A percentile compares a stretch with the other conserved stretches of the same genome.
phyloP scores from a whole-genome alignment of 2,888 invertebrate genomes.

The Trachelus tabidus region DNA sequence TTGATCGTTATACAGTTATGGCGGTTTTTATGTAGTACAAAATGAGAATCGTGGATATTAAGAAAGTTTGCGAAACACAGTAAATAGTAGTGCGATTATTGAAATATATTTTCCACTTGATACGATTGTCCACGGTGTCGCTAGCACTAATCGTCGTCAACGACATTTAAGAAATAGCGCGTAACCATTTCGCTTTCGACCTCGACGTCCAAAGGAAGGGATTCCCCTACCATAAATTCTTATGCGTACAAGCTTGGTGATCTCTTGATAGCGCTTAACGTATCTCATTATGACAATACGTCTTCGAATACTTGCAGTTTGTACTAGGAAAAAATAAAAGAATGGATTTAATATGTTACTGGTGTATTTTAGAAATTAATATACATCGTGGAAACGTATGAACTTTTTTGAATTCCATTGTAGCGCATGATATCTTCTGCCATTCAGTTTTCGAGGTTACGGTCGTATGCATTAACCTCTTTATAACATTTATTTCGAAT shows the following conservation, averaged over 20 bases:
- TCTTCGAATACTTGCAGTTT: neutral
- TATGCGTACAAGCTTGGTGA: neutral
- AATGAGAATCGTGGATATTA: neutral
- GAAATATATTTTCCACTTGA: neutral
- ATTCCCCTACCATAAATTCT: neutral
- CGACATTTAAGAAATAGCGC: neutral
- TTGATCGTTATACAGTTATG: neutral
- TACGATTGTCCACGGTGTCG: neutral
- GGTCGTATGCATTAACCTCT: neutral
- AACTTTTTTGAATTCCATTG: neutral
- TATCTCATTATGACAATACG: neutral
- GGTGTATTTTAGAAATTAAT: neutral
- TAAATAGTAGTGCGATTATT: neutral
- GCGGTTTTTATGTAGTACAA: neutral
- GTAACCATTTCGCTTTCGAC: neutral
- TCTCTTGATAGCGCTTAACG: neutral
- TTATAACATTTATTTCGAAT: constrained; percentile 68
- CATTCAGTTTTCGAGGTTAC: neutral
- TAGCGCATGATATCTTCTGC: neutral
- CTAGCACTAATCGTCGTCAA: neutral
- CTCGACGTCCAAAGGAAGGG: neutral
- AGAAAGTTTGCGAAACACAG: neutral
- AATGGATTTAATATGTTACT: neutral
- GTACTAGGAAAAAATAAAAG: neutral
- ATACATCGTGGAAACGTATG: neutral